phyloP scores from a whole-genome alignment of 2,888 invertebrate species.

The Elegia similella region DNA sequence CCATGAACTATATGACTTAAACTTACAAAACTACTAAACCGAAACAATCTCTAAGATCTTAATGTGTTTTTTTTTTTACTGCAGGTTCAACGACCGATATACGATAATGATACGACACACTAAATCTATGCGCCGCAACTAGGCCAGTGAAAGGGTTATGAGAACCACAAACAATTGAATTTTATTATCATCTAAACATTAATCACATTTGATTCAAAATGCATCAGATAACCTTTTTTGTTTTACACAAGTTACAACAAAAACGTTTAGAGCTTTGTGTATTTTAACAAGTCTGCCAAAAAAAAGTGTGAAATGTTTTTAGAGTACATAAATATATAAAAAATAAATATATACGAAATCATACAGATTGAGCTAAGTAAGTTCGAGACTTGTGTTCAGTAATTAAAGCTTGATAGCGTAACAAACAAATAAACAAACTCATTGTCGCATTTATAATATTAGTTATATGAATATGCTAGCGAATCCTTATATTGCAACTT shows the following conservation, averaged over 20 bases:
- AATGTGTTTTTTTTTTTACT: background rate
- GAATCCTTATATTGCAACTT: no score
- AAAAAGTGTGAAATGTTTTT: no score
- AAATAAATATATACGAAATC: no score
- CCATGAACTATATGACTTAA: background rate
- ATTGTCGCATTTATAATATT: no score
- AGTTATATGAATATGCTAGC: no score
- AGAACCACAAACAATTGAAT: conserved; percentile 3
- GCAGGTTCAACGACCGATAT: conserved; percentile 10
- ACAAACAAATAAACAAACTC: no score
- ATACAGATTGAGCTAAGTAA: no score
- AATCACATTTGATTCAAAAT: conserved; percentile 2
- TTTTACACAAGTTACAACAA: background rate
- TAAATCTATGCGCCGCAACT: conserved; percentile 6
- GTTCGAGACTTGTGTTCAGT: no score
- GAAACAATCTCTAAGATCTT: background rate
- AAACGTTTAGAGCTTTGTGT: background rate
- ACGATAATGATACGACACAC: conserved; percentile 1
- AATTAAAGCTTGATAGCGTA: no score
- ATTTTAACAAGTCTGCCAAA: no score
- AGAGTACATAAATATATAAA: no score
- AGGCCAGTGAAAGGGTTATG: conserved; percentile 13
- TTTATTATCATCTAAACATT: conserved; percentile 4
- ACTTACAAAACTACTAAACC: conserved; percentile 8
- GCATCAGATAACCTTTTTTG: background rate